Percentiles rank a stretch among this genome's conserved stretches.
Evolutionary conservation across 2,797 vertebrate species (phyloP).

Genomic region (Oreochromis mossambicus): DNA sequence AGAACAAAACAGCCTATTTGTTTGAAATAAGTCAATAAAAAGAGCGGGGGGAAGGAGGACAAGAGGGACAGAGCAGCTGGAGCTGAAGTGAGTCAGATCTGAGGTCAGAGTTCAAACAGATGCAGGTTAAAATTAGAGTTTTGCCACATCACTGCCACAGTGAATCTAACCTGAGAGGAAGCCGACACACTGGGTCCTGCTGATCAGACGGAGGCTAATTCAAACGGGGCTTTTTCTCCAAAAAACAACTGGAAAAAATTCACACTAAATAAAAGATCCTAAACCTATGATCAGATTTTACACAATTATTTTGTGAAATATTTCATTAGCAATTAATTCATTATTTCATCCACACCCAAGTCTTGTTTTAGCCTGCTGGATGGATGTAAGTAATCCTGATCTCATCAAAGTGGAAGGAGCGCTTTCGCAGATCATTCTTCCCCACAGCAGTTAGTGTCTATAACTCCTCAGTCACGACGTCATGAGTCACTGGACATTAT

Average conservation of each 20-base stretch:
- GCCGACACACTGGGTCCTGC: neutral
- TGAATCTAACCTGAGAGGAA: neutral
- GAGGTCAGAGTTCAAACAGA: neutral
- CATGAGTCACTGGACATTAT: neutral
- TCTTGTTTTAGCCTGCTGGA: neutral
- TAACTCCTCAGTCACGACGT: neutral
- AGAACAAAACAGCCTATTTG: neutral
- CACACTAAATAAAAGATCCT: neutral
- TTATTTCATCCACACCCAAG: neutral
- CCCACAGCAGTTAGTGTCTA: neutral
- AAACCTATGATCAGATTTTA: neutral
- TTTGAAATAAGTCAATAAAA: neutral
- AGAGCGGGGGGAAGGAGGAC: neutral
- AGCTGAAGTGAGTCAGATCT: neutral
- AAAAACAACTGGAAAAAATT: neutral
- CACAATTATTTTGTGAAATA: neutral
- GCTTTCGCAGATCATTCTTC: neutral
- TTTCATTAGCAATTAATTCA: neutral
- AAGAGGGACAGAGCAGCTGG: neutral
- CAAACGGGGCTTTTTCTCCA: neutral
- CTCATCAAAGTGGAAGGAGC: neutral
- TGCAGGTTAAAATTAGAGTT: neutral
- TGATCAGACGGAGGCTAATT: neutral
- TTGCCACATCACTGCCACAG: neutral
- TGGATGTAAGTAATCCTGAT: neutral